Conservation (phyloP, 2,797 vertebrate species). For the Rhodeus uyekii region DNA sequence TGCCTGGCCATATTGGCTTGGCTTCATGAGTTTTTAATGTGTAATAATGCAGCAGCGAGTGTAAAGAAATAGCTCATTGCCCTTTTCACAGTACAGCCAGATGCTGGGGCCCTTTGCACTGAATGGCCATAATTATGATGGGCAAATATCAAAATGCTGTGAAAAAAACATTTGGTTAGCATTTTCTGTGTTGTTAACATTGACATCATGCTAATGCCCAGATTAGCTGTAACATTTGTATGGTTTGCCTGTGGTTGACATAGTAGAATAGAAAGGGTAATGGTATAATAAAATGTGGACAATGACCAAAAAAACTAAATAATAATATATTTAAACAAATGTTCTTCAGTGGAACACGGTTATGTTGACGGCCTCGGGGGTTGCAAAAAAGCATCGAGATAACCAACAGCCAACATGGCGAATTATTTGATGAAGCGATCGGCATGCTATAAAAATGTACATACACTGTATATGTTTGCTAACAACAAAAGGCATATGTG, state of each 20-base stretch:
- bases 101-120: constrained; percentile 71
- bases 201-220: constrained; percentile 9
- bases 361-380: too few species aligned
- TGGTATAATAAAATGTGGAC: background rate
- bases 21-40: constrained; percentile 69
- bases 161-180: constrained; percentile 17
- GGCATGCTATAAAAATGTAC: too few species aligned
- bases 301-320: too few species aligned
- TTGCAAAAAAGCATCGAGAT: too few species aligned
- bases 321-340: too few species aligned
- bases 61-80: constrained; percentile 78
- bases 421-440: too few species aligned
- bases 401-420: too few species aligned
- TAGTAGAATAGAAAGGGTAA: background rate
- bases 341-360: too few species aligned
- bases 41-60: constrained; percentile 73
- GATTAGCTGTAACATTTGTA: constrained; percentile 11
- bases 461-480: too few species aligned
- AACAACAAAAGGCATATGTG: too few species aligned
- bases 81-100: constrained; percentile 76
- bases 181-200: constrained; percentile 24
- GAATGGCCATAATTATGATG: constrained; percentile 71
- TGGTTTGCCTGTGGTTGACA: background rate
- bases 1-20: constrained; percentile 32
- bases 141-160: constrained; percentile 63